phyloP scores from a whole-genome alignment of 2,888 invertebrate genomes.

The Crioceris asparagi region DNA sequence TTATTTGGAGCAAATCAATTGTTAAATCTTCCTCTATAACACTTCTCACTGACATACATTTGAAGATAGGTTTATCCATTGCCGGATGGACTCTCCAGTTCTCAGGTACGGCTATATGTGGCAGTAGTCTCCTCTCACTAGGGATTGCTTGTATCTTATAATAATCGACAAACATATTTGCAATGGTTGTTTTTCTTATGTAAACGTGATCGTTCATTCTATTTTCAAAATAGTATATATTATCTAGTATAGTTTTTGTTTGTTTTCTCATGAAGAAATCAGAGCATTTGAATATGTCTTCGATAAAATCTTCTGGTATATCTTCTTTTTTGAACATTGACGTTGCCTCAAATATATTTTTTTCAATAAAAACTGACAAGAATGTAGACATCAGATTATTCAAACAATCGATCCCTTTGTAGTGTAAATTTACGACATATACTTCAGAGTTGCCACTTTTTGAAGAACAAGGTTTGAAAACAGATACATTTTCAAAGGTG shows the following conservation, averaged over 20 bases:
- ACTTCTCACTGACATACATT: not conserved
- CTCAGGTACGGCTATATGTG: constrained; percentile 33
- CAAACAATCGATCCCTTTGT: constrained; percentile 39
- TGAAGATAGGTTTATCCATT: not conserved
- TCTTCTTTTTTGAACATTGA: constrained; percentile 49
- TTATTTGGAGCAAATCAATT: constrained; percentile 3
- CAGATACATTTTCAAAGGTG: constrained; percentile 58
- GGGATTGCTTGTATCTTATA: constrained; percentile 47
- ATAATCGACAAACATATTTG: constrained; percentile 46
- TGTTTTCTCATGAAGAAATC: constrained; percentile 57
- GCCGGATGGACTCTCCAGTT: constrained; percentile 10
- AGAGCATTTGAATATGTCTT: constrained; percentile 53
- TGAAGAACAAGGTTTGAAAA: constrained; percentile 87
- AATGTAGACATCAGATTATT: constrained; percentile 31
- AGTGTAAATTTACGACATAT: constrained; percentile 67
- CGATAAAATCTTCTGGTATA: constrained; percentile 53
- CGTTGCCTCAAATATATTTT: constrained; percentile 11
- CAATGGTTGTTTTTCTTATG: constrained; percentile 36
- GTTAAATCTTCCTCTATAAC: constrained; percentile 6
- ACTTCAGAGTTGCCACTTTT: constrained; percentile 92
- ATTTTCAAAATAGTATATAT: constrained; percentile 49
- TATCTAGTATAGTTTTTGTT: constrained; percentile 54
- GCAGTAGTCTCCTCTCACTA: constrained; percentile 41
- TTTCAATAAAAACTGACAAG: constrained; percentile 5
- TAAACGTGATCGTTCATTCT: constrained; percentile 20